Conservation (phyloP, 2,113 vertebrate species). For the Casuarius casuarius region DNA sequence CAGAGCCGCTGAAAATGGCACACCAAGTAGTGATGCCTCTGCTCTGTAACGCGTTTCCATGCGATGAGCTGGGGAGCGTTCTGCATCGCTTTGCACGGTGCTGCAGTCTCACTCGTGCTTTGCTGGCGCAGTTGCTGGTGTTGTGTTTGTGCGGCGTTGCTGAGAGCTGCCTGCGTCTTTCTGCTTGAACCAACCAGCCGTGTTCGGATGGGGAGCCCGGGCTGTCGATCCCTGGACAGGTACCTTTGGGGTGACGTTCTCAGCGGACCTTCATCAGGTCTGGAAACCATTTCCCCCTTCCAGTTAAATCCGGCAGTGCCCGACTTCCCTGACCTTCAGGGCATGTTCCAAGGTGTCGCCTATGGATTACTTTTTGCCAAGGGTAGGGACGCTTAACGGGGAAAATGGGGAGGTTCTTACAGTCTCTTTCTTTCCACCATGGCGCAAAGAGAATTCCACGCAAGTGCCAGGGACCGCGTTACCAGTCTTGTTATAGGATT, state of each 20-base stretch:
- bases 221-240: not conserved
- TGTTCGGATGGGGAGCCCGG: not conserved
- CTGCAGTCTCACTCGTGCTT: not conserved
- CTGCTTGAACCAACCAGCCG: rapidly evolving
- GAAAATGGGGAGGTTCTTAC: rapidly evolving
- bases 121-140: not conserved
- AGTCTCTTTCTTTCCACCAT: not conserved
- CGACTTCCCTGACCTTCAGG: not conserved
- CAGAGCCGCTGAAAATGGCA: not conserved
- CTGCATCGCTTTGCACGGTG: rapidly evolving
- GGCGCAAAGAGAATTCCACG: not conserved
- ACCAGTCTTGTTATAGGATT: not conserved
- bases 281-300: not conserved
- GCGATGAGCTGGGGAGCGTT: rapidly evolving
- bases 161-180: not conserved
- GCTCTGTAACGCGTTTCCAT: rapidly evolving
- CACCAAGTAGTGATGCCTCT: rapidly evolving
- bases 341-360: not conserved
- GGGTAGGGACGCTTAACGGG: not conserved
- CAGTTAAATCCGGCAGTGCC: not conserved
- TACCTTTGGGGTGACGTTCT: not conserved
- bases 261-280: not conserved
- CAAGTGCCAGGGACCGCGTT: not conserved
- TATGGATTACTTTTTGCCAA: not conserved
- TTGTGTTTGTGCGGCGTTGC: rapidly evolving